Conservation (phyloP, 2,888 invertebrate species). For the Pseudolycoriella hygida region DNA sequence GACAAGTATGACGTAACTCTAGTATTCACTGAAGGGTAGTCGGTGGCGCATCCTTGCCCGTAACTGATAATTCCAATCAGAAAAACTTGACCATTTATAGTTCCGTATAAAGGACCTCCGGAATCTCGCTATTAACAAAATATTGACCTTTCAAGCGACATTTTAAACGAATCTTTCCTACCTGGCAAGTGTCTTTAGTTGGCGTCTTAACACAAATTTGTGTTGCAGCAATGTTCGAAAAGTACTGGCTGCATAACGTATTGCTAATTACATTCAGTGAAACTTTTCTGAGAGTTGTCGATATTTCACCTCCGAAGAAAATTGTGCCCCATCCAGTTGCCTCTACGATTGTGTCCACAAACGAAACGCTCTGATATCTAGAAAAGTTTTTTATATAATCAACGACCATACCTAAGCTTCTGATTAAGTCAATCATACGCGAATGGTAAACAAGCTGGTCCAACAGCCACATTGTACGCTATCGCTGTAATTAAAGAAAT, state of each 20-base stretch:
- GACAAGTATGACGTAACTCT: slow-evolving; percentile 35
- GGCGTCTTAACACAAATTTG: neutral
- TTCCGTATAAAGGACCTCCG: slow-evolving; percentile 36
- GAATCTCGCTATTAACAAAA: slow-evolving; percentile 16
- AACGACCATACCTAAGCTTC: neutral
- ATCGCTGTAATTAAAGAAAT: neutral
- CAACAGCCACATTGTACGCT: slow-evolving; percentile 2
- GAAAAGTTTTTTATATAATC: too few species aligned
- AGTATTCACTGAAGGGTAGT: slow-evolving; percentile 34
- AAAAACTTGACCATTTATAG: neutral
- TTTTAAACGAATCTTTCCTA: too few species aligned
- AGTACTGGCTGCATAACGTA: slow-evolving; percentile 24
- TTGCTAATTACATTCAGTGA: slow-evolving; percentile 30
- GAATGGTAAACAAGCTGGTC: slow-evolving; percentile 4
- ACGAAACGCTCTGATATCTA: slow-evolving; percentile 1
- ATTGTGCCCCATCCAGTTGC: slow-evolving; percentile 38
- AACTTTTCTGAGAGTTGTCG: slow-evolving; percentile 32
- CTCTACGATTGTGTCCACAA: slow-evolving; percentile 11
- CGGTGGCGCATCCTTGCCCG: slow-evolving; percentile 34
- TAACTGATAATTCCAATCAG: slow-evolving; percentile 35
- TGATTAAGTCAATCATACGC: too few species aligned
- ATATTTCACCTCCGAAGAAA: slow-evolving; percentile 32
- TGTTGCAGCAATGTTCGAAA: slow-evolving; percentile 8
- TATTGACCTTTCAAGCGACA: too few species aligned
- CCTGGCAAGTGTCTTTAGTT: neutral